Conservation (phyloP, 2,888 invertebrate species). For the Eupithecia pulchellata region DNA sequence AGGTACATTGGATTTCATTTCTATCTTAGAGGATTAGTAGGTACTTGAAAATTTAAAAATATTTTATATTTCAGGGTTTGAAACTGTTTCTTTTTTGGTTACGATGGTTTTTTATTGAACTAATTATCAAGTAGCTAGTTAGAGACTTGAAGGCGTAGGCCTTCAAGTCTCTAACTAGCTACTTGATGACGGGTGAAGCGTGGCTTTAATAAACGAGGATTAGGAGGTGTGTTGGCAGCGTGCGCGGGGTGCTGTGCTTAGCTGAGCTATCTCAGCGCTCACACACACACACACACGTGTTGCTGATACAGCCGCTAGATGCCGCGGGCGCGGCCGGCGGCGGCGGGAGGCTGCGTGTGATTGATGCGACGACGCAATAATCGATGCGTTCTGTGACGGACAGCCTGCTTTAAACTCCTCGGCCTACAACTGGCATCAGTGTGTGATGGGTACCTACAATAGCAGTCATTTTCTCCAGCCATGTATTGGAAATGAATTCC, state of each 20-base stretch:
- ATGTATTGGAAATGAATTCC: background rate
- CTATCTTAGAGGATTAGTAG: conserved; percentile 9
- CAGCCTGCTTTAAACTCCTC: background rate
- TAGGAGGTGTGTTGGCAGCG: no score
- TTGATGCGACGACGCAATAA: background rate
- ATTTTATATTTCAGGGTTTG: background rate
- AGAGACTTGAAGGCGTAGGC: no score
- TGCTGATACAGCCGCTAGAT: no score
- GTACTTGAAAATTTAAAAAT: conserved; percentile 5
- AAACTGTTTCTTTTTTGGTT: background rate
- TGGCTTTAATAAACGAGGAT: no score
- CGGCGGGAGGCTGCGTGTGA: background rate
- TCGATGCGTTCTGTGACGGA: background rate
- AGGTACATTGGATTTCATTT: conserved; percentile 7
- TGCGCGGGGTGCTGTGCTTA: background rate
- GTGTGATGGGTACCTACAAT: background rate
- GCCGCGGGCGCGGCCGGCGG: no score
- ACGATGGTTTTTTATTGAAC: no score
- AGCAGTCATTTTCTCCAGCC: background rate
- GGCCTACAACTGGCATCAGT: background rate
- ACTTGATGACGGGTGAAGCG: no score
- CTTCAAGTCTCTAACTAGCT: no score
- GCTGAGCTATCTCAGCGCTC: no score
- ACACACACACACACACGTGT: no score
- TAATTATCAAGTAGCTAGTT: no score